A percentile compares a stretch with the other conserved stretches of the same genome.
These are phyloP conservation scores for Eupithecia tripunctaria DNA, from an alignment of 2,888 invertebrate species.

Conservation along the genomic window DNA sequence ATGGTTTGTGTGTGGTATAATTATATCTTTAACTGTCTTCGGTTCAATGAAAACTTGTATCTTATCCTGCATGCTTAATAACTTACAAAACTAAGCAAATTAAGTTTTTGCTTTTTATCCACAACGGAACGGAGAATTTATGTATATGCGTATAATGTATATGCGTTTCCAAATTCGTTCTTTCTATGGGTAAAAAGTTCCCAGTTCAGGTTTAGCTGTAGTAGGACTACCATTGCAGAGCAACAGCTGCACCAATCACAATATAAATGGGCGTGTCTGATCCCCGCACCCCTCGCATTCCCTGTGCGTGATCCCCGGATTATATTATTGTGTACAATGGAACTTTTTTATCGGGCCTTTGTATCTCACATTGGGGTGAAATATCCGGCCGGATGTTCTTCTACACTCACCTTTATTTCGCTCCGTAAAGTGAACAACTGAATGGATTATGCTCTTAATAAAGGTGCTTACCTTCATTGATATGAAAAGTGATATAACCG, in stretches of 20 bases:
- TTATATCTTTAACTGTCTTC: conserved; percentile 44
- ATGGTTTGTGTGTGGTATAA: conserved; percentile 45
- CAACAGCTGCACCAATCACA: conserved; percentile 84
- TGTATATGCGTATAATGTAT: no score
- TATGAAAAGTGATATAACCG: conserved; percentile 36
- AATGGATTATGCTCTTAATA: conserved; percentile 66
- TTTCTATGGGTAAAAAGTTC: conserved; percentile 29
- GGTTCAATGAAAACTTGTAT: conserved; percentile 2
- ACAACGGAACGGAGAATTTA: not conserved
- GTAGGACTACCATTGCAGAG: conserved; percentile 66
- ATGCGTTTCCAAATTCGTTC: not conserved
- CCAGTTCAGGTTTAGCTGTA: conserved; percentile 51
- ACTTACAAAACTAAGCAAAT: not conserved
- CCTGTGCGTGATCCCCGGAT: conserved; percentile 74
- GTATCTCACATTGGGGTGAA: conserved; percentile 80
- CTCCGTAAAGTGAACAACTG: conserved; percentile 73
- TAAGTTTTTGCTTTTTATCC: not conserved
- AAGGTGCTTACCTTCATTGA: conserved; percentile 42
- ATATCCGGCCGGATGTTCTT: conserved; percentile 83
- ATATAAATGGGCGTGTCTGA: conserved; percentile 77
- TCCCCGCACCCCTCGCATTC: conserved; percentile 57
- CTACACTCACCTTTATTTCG: conserved; percentile 77
- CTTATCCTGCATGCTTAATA: not conserved
- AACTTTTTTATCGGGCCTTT: conserved; percentile 80
- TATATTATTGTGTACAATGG: conserved; percentile 81